Evolutionary conservation across 2,113 vertebrate genomes (phyloP), one percentile per base, ranked within the genome.

Genomic region (Grammomys dolichurus): DNA sequence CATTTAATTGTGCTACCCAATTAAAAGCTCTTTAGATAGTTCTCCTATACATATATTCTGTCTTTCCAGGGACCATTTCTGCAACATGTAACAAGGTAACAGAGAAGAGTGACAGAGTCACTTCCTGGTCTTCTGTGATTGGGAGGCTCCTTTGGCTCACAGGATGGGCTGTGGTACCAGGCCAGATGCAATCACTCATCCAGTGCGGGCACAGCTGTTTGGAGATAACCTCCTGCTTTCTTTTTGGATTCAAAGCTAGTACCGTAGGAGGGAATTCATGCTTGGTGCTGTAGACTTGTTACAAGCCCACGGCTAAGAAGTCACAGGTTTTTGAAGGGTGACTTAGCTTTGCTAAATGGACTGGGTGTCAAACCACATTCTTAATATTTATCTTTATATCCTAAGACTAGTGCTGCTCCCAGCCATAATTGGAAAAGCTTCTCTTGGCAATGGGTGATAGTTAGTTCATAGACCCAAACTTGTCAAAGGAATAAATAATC

Each of bases 1-100:
- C 8, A 24, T 26, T 19, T 0, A 0, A 4, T 46, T 19, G 5
- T 22, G 24, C 19, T 6, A 85, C 40, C 13, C 33, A 19, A 28
- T 17, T 17, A 63, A 10, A 65, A 51, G 0, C 40, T 70, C 51
- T 70, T 70, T 33, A 33, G 26, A n/a, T 33, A n/a, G 31, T 56
- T 78, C 63, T 90, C 31, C 26, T 6, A 5, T 16, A 28, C 9
- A 63, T 0, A 7, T 24, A 12, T 31, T 14, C 16, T n/a, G 33
- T 69, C 22, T 80, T 7, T 69, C 22, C 0, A 26, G 36, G n/a
- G 43, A 40, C 14, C 16, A 54, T 24, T 13, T 20, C 33, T 40
- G 31, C 0, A 3, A 36, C 20, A 40, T 9, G 3, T 14, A 46
- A 7, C 5, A 56, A 7, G 4, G 28, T 8, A 80, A 75, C 10